phyloP scores from a whole-genome alignment of 2,113 vertebrate species.

The Todiramphus chloris region DNA sequence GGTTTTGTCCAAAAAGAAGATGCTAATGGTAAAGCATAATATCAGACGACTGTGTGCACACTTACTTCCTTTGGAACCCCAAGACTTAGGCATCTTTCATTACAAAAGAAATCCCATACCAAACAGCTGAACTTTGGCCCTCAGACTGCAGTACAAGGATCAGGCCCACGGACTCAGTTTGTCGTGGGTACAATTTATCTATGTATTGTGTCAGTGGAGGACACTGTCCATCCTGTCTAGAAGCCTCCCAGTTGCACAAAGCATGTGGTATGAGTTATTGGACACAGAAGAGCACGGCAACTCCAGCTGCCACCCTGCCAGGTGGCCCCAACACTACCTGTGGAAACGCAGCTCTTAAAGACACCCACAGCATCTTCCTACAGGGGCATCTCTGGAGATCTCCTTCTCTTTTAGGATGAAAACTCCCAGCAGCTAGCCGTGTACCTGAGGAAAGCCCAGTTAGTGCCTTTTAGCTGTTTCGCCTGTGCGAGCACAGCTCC shows the following conservation, averaged over 20 bases:
- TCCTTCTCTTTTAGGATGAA: not conserved
- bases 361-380: not conserved
- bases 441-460: not conserved
- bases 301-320: not conserved
- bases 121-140: not conserved
- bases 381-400: not conserved
- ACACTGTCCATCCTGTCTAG: not conserved
- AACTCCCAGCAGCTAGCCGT: not conserved
- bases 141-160: not conserved
- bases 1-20: not conserved
- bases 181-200: not conserved
- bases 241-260: not conserved
- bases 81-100: not conserved
- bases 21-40: not conserved
- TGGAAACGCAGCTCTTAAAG: not conserved
- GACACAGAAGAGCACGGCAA: fast-evolving
- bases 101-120: not conserved
- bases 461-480: not conserved
- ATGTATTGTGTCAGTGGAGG: not conserved
- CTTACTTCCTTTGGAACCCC: not conserved
- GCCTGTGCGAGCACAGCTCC: not conserved
- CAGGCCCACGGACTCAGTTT: not conserved
- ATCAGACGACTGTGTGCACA: not conserved
- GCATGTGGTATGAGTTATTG: not conserved
- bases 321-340: not conserved